phyloP scores from a whole-genome alignment of 2,888 invertebrate species.

The Perizoma flavofasciatum region DNA sequence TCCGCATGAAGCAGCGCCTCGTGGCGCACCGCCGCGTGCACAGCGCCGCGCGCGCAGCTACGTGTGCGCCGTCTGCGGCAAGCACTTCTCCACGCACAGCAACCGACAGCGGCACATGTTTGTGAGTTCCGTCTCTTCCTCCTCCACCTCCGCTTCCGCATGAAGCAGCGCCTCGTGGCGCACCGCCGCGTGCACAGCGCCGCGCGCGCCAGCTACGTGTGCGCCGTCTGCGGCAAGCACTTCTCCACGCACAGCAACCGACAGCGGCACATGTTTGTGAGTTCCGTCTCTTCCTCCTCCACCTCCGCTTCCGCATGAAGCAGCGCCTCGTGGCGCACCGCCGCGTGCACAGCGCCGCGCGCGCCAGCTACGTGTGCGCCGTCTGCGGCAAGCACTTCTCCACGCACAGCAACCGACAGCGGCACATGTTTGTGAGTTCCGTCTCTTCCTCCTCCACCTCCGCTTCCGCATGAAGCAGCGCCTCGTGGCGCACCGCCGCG shows the following conservation, averaged over 20 bases:
- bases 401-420: conserved; percentile 67
- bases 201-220: conserved; percentile 63
- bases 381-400: conserved; percentile 74
- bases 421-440: conserved; percentile 76
- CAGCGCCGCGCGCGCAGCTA: conserved; percentile 57
- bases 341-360: conserved; percentile 57
- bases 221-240: conserved; percentile 70
- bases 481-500: conserved; percentile 68
- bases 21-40: conserved; percentile 71
- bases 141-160: conserved; percentile 65
- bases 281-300: conserved; percentile 39
- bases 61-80: conserved; percentile 72
- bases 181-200: conserved; percentile 66
- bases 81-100: conserved; percentile 72
- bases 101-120: conserved; percentile 75
- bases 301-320: conserved; percentile 70
- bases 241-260: conserved; percentile 74
- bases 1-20: conserved; percentile 64
- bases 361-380: conserved; percentile 68
- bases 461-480: conserved; percentile 72
- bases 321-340: conserved; percentile 71
- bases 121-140: conserved; percentile 53
- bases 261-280: conserved; percentile 75
- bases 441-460: too few relatives aligned
- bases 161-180: conserved; percentile 69